Conservation (phyloP, 2,888 invertebrate species). For the Steinernema scapterisci region DNA sequence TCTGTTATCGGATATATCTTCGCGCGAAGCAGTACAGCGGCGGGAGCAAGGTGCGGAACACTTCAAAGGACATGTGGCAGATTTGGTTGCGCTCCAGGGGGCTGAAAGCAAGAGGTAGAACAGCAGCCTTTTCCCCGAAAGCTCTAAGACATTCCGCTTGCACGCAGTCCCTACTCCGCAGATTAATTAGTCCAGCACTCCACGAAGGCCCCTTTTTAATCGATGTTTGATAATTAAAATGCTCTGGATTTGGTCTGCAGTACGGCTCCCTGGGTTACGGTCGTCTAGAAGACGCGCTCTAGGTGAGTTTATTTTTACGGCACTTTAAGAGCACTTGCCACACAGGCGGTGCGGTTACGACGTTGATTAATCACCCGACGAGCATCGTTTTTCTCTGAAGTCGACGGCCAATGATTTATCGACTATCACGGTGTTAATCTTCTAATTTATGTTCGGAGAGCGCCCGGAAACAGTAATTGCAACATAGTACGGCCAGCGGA, state of each 20-base stretch:
- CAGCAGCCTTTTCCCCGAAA: background rate
- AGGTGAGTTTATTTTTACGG: constrained; percentile 7
- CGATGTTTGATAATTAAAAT: background rate
- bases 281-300: background rate
- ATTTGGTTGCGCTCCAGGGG: constrained; percentile 26
- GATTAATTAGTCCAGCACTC: background rate
- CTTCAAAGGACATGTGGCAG: constrained; percentile 29
- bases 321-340: constrained; percentile 9
- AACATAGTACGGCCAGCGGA: background rate
- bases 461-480: constrained; percentile 3
- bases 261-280: background rate
- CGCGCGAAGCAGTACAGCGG: constrained; percentile 19
- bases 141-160: background rate
- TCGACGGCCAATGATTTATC: constrained; percentile 19
- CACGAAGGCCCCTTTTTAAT: background rate
- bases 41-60: constrained; percentile 17
- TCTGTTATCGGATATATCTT: constrained; percentile 32
- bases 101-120: background rate
- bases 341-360: constrained; percentile 28
- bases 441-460: constrained; percentile 13
- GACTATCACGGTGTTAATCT: constrained; percentile 26
- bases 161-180: background rate
- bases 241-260: background rate
- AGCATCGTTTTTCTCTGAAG: constrained; percentile 26
- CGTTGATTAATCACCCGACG: constrained; percentile 30